Evolutionary conservation across 2,888 invertebrate species (phyloP).

Genomic region (Spisula solida): DNA sequence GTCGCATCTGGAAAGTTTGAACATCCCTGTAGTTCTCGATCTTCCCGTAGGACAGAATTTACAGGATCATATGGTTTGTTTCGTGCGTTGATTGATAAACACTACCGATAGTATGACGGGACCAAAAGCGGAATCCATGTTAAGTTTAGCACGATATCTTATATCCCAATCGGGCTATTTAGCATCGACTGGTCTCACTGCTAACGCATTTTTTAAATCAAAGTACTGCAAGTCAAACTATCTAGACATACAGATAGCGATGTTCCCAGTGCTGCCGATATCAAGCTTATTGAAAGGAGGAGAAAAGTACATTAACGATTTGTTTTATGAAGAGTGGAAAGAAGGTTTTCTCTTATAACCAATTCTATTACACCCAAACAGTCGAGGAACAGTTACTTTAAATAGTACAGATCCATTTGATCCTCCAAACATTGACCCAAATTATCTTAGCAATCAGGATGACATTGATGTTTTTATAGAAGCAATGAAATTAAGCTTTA

Average conservation of each 20-base stretch:
- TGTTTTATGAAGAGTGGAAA: not conserved
- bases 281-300: not conserved
- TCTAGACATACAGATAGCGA: slow-evolving; percentile 39
- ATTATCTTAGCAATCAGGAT: slow-evolving; percentile 91
- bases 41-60: slow-evolving; percentile 84
- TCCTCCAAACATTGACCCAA: slow-evolving; percentile 95
- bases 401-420: slow-evolving; percentile 92
- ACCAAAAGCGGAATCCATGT: not conserved
- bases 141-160: slow-evolving; percentile 20
- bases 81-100: slow-evolving; percentile 31
- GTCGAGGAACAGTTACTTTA: slow-evolving; percentile 93
- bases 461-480: slow-evolving; percentile 50
- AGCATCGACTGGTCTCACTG: slow-evolving; percentile 21
- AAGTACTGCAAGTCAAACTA: slow-evolving; percentile 3
- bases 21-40: slow-evolving; percentile 81
- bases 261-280: not conserved
- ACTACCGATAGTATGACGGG: slow-evolving; percentile 9
- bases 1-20: slow-evolving; percentile 82
- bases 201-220: slow-evolving; percentile 23
- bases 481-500: slow-evolving; percentile 37
- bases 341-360: slow-evolving; percentile 24
- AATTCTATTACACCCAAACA: slow-evolving; percentile 89
- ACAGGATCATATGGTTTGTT: slow-evolving; percentile 77
- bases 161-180: slow-evolving; percentile 26
- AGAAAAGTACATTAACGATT: not conserved